Conservation (phyloP, 1,140 invertebrate genomes). For the Triops longicaudatus region DNA sequence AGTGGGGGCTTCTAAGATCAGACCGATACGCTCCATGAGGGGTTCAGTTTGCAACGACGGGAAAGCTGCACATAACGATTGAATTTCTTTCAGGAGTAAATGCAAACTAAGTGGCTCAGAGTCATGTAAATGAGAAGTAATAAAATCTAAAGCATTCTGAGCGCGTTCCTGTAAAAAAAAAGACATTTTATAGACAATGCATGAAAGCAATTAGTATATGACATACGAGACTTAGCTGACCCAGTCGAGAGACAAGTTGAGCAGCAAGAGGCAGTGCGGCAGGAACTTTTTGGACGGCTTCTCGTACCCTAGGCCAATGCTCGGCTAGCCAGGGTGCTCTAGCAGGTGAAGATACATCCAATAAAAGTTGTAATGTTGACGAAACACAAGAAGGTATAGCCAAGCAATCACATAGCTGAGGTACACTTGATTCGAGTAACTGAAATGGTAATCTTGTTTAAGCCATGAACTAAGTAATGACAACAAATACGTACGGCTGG, state of each 20-base stretch:
- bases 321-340: slow-evolving; percentile 56
- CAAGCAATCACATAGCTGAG: slow-evolving; percentile 65
- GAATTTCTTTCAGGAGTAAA: slow-evolving; percentile 62
- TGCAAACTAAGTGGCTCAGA: slow-evolving; percentile 60
- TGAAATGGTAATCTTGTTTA: not conserved
- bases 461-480: not conserved
- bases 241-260: slow-evolving; percentile 53
- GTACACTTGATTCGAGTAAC: slow-evolving; percentile 64
- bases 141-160: slow-evolving; percentile 67
- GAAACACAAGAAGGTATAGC: slow-evolving; percentile 47
- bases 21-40: slow-evolving; percentile 59
- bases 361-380: slow-evolving; percentile 64
- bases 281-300: slow-evolving; percentile 57
- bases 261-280: slow-evolving; percentile 54
- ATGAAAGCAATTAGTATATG: slow-evolving; percentile 20
- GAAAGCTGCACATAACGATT: slow-evolving; percentile 62
- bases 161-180: slow-evolving; percentile 54
- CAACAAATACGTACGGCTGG: slow-evolving; percentile 51
- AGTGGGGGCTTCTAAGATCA: slow-evolving; percentile 46
- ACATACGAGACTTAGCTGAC: slow-evolving; percentile 52
- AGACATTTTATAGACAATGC: slow-evolving; percentile 30
- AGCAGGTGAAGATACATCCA: slow-evolving; percentile 57
- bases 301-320: slow-evolving; percentile 56
- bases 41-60: slow-evolving; percentile 66
- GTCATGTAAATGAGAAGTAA: slow-evolving; percentile 59